Percentiles rank a stretch among this genome's conserved stretches.
phyloP scores from a whole-genome alignment of 1,140 invertebrate species.

The Drosophila navojoa region DNA sequence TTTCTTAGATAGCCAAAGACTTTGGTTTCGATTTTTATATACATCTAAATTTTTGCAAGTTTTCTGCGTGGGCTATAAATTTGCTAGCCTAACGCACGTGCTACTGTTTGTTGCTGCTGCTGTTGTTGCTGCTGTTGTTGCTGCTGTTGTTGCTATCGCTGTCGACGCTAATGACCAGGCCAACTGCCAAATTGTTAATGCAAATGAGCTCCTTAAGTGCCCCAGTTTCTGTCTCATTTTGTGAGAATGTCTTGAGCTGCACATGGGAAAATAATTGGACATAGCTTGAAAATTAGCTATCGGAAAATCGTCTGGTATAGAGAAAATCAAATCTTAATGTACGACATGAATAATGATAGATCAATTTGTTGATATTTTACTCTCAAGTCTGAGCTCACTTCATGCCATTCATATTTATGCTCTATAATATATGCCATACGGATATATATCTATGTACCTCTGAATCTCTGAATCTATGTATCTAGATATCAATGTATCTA shows the following conservation, averaged over 20 bases:
- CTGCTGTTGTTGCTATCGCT: conserved; percentile 20
- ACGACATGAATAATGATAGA: not conserved
- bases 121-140: conserved; percentile 20
- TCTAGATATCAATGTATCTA: too few relatives aligned
- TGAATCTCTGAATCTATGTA: too few relatives aligned
- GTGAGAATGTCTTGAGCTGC: not conserved
- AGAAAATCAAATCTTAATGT: not conserved
- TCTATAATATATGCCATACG: too few relatives aligned
- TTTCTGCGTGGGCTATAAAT: conserved; percentile 74
- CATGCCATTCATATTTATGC: too few relatives aligned
- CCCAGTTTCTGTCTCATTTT: conserved; percentile 28
- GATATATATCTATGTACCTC: too few relatives aligned
- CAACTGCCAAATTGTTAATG: conserved; percentile 52
- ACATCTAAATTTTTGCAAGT: conserved; percentile 30
- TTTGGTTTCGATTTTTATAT: conserved; percentile 16
- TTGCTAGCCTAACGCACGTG: conserved; percentile 59
- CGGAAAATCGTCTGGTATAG: not conserved
- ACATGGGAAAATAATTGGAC: conserved; percentile 22
- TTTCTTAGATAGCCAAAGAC: conserved; percentile 67
- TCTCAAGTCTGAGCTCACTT: too few relatives aligned
- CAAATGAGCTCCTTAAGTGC: conserved; percentile 53
- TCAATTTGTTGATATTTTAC: too few relatives aligned
- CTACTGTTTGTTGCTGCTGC: conserved; percentile 56
- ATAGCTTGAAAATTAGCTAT: not conserved
- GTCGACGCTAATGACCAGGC: conserved; percentile 38